Evolutionary conservation across 2,888 invertebrate genomes (phyloP), one percentile per base, ranked within the genome.

Genomic region (Lordiphosa andalusiaca): DNA sequence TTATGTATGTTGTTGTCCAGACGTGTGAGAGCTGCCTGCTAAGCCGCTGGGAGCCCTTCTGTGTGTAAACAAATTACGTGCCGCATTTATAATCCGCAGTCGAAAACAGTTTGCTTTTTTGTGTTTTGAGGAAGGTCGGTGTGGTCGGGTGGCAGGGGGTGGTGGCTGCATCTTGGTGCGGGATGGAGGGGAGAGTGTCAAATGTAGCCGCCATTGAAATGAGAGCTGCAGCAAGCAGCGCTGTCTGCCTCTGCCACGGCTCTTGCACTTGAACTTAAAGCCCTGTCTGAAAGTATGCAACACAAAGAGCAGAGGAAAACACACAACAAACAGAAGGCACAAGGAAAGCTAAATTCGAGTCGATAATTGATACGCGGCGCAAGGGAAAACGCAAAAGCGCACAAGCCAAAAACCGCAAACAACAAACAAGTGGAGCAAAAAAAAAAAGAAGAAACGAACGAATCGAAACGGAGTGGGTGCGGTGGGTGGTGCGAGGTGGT

Each of bases 331-430:
- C 13, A n/a, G 44, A 7, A 21, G 7, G 10, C 39, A 19, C 19
- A 46, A 25, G 37, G 3, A 51, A 30, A n/a, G 56, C 65, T 65
- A 68, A 77, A 77, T 76, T 76, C 66, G 77, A 77, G 76, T 71
- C 76, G 76, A 77, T 77, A 77, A 77, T 77, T 80, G 77, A 77
- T 77, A 77, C 57, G 63, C 67, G 71, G 55, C 37, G 57, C 61
- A 53, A 60, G 64, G 74, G 75, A 77, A 77, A 77, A 63, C 71
- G 62, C 64, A 78, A 73, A 76, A 75, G 74, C 71, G 73, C 64
- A 53, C 69, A 72, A 72, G 68, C 62, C 67, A 66, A 67, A 60
- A 72, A 72, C 77, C 77, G 64, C 80, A 80, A 80, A 78, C 30
- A 40, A 33, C 76, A 80, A 77, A 76, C 76, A 76, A 64, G 53